A percentile compares a stretch with the other conserved stretches of the same genome.
Evolutionary conservation across 2,888 invertebrate genomes (phyloP).

Genomic region (Eledona agricola): DNA sequence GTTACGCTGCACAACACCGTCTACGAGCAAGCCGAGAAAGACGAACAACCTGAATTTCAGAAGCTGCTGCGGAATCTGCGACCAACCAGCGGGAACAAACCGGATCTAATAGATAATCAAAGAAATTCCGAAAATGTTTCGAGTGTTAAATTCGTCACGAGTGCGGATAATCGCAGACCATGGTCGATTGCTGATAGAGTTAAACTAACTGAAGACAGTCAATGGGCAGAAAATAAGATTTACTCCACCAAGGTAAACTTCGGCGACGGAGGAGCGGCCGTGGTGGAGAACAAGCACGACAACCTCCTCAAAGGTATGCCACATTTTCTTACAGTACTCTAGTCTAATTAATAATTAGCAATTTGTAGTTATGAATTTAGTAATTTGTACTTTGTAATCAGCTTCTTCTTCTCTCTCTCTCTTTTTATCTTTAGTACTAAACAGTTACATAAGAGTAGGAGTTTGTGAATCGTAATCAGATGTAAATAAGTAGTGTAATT

Average conservation of each 20-base stretch:
- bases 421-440: conserved; percentile 20
- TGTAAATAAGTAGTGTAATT: conserved; percentile 25
- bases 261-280: conserved; percentile 61
- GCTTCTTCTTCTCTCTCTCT: conserved; percentile 17
- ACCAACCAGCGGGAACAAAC: conserved; percentile 49
- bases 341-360: conserved; percentile 28
- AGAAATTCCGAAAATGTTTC: conserved; percentile 45
- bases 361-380: too few species aligned
- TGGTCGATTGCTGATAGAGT: conserved; percentile 65
- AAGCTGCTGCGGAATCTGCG: conserved; percentile 55
- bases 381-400: too few species aligned
- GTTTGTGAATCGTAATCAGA: conserved; percentile 15
- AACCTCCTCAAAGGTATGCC: conserved; percentile 49
- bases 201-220: conserved; percentile 62
- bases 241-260: conserved; percentile 71
- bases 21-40: conserved; percentile 40
- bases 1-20: conserved; percentile 58
- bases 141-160: conserved; percentile 40
- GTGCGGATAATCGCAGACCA: conserved; percentile 48
- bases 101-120: conserved; percentile 45
- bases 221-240: conserved; percentile 59
- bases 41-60: conserved; percentile 56
- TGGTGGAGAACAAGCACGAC: conserved; percentile 59
- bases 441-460: conserved; percentile 4
- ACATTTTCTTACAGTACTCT: conserved; percentile 14